These are phyloP conservation scores for Galaxea fascicularis DNA, from an alignment of 92 coral and sea anemone genomes.

Conservation along the genomic window DNA sequence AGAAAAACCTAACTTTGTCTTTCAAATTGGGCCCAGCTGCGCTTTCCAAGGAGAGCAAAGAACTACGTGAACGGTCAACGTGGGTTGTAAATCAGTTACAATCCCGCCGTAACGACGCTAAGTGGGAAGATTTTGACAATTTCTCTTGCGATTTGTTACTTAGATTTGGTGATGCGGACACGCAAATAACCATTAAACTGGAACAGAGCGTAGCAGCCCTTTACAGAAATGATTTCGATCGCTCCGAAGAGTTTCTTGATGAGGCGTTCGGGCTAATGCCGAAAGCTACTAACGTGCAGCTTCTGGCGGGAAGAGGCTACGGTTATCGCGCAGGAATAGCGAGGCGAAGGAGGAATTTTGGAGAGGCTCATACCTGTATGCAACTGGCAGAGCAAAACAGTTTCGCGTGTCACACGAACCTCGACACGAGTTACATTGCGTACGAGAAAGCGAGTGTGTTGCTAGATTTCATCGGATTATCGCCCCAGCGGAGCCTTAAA, in stretches of 20 bases:
- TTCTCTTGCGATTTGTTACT: constrained; percentile 26
- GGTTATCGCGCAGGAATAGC: constrained; percentile 58
- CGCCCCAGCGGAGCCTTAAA: constrained; percentile 15
- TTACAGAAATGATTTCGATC: constrained; percentile 55
- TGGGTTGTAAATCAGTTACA: constrained; percentile 67
- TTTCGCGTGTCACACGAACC: constrained; percentile 12
- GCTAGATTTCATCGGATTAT: constrained; percentile 51
- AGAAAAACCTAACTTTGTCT: neutral
- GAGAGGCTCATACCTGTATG: constrained; percentile 52
- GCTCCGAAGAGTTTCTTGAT: constrained; percentile 41
- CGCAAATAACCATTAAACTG: constrained; percentile 57
- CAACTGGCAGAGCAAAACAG: constrained; percentile 58
- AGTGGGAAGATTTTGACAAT: constrained; percentile 61
- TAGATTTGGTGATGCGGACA: constrained; percentile 45
- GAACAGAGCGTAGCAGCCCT: constrained; percentile 68
- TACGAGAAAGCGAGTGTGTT: constrained; percentile 74
- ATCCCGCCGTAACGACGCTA: constrained; percentile 65
- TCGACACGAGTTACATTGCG: constrained; percentile 59
- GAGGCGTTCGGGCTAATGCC: constrained; percentile 34
- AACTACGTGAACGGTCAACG: constrained; percentile 26
- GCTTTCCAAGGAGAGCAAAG: constrained; percentile 18
- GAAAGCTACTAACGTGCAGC: constrained; percentile 32
- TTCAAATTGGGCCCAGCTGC: constrained; percentile 16
- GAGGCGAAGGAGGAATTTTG: constrained; percentile 53
- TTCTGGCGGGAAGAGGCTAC: constrained; percentile 45